Evolutionary conservation across 2,888 invertebrate genomes (phyloP).

Genomic region (Eustalomyia histrio): DNA sequence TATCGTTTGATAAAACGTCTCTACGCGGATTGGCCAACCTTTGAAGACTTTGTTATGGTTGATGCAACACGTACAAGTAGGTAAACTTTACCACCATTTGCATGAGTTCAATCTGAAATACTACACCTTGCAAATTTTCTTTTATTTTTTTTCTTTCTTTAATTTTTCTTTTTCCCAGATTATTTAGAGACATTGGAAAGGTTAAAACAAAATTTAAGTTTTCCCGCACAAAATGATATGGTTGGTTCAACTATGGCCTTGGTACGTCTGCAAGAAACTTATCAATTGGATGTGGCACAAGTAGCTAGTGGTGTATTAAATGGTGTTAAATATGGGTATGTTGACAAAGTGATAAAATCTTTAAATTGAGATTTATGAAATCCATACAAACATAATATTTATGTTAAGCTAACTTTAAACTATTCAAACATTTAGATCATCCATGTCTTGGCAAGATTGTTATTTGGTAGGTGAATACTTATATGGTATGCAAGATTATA

Average conservation of each 20-base stretch:
- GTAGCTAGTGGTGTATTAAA: slow-evolving; percentile 92
- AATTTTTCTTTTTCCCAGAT: no score
- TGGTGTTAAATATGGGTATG: slow-evolving; percentile 89
- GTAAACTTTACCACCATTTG: slow-evolving; percentile 49
- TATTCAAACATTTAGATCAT: slow-evolving; percentile 78
- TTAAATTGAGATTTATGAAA: not conserved
- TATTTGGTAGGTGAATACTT: slow-evolving; percentile 96
- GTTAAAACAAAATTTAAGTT: slow-evolving; percentile 86
- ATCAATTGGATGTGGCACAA: slow-evolving; percentile 91
- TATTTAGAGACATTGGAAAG: slow-evolving; percentile 87
- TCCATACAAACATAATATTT: not conserved
- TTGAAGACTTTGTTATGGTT: slow-evolving; percentile 86
- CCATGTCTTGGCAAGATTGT: slow-evolving; percentile 93
- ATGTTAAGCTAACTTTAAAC: not conserved
- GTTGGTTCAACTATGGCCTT: slow-evolving; percentile 96
- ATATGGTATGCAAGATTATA: slow-evolving; percentile 94
- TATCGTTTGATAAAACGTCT: slow-evolving; percentile 95
- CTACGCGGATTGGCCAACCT: slow-evolving; percentile 92
- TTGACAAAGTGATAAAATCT: not conserved
- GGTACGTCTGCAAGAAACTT: slow-evolving; percentile 95
- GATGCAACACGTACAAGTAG: slow-evolving; percentile 81
- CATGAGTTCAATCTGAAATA: not conserved
- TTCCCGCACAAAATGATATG: slow-evolving; percentile 94
- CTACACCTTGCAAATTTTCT: no score
- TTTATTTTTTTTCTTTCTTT: slow-evolving; percentile 39